Conservation (phyloP, 2,888 invertebrate genomes). For the Sympetrum striolatum region DNA sequence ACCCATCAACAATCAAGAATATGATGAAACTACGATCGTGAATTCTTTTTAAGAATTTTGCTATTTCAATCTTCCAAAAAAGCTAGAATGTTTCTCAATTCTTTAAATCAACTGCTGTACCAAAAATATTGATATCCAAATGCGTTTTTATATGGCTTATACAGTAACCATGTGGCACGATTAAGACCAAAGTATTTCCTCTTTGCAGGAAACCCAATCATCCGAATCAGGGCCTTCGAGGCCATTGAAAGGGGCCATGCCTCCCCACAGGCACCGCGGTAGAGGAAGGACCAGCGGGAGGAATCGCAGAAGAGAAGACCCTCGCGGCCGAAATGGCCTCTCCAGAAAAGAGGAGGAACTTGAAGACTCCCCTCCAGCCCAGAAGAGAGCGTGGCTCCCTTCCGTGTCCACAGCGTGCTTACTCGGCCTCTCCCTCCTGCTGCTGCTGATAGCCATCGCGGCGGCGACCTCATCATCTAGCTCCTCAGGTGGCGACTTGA, state of each 20-base stretch:
- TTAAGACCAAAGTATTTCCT: not conserved
- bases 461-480: not conserved
- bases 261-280: constrained; percentile 26
- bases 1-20: too few species aligned
- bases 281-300: constrained; percentile 25
- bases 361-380: not conserved
- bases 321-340: not conserved
- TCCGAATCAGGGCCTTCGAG: not conserved
- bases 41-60: too few species aligned
- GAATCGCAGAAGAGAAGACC: constrained; percentile 11
- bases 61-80: too few species aligned
- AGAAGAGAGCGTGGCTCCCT: not conserved
- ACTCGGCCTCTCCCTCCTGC: not conserved
- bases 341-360: not conserved
- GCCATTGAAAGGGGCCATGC: not conserved
- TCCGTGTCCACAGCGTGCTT: not conserved
- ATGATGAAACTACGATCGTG: too few species aligned
- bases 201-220: not conserved
- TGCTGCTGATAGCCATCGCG: not conserved
- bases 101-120: too few species aligned
- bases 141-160: too few species aligned
- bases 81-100: too few species aligned
- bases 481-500: not conserved
- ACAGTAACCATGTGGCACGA: too few species aligned
- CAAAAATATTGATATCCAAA: too few species aligned